Evolutionary conservation across 2,888 invertebrate species (phyloP), one percentile per base, ranked within the genome.

Genomic region (Scaptomyza caliginosa): DNA sequence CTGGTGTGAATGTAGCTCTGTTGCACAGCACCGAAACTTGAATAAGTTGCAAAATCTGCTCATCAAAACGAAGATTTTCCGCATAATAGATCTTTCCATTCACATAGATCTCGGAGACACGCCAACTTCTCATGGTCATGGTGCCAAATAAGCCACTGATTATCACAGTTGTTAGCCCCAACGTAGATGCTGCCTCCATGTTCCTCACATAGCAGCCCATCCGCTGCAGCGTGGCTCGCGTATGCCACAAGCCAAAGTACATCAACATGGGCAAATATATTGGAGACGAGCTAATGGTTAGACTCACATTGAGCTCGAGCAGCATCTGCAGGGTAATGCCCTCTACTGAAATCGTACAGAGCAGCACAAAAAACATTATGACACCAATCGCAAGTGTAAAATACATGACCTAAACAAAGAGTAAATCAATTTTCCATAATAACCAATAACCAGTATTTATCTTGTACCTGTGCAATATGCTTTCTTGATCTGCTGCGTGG

Each of bases 121-220:
- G 30, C 73, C 70, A 67, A 0, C 11, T 45, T 0, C 48, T 36
- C 13, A 32, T 8, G 1, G 79, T 78, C 40, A 86, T 17, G 0
- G 75, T 67, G 2, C 82, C 70, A 0, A 16, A 17, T 17, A 78
- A 7, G 0, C 58, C 56, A 7, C 59, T 52, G 10, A 74, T 75
- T 2, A 82, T 66, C 0, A 82, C 82, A 0, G 85, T 62, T 3
- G 85, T 75, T 1, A 68, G 10, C 1, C 87, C 82, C 39, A 82
- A n/a, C 0, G 75, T 66, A 5, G 54, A 65, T 4, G 43, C 51
- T 0, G 82, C 57, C 36, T 73, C 70, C 16, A 86, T 45, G 26
- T 78, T 86, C 1, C 67, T 46, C 0, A 72, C 60, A 10, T 50
- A n/a, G 11, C 67, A 73, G 2, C 63, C 63, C 4, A 42, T 45